phyloP scores from a whole-genome alignment of 2,888 invertebrate species.

The Drosophila phalerata region DNA sequence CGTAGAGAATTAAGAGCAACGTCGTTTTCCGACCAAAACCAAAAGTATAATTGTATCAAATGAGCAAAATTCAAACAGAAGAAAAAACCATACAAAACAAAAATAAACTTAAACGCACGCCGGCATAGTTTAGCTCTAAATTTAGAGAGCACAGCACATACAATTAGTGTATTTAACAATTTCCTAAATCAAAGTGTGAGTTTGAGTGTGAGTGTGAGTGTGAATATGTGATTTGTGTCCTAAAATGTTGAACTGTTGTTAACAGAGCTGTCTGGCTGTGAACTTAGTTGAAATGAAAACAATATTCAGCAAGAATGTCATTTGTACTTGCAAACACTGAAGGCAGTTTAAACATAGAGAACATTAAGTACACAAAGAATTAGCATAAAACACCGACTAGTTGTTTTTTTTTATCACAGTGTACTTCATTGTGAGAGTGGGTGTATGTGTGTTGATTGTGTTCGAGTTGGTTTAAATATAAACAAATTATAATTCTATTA shows the following conservation, averaged over 20 bases:
- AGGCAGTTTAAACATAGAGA: slow-evolving; percentile 77
- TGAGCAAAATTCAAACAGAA: slow-evolving; percentile 60
- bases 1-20: slow-evolving; percentile 26
- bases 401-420: slow-evolving; percentile 54
- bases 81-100: slow-evolving; percentile 26
- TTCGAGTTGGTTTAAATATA: slow-evolving; percentile 15
- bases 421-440: slow-evolving; percentile 48
- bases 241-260: slow-evolving; percentile 34
- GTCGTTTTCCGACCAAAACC: slow-evolving; percentile 60
- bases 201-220: slow-evolving; percentile 33
- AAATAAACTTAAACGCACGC: slow-evolving; percentile 60
- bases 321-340: slow-evolving; percentile 77
- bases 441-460: slow-evolving; percentile 13
- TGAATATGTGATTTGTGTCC: slow-evolving; percentile 25
- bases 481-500: slow-evolving; percentile 40
- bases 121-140: slow-evolving; percentile 60
- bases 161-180: slow-evolving; percentile 59
- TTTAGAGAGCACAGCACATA: slow-evolving; percentile 66
- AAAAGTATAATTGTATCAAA: slow-evolving; percentile 47
- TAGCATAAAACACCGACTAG: slow-evolving; percentile 78
- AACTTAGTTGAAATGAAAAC: slow-evolving; percentile 60
- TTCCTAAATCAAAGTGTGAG: slow-evolving; percentile 27
- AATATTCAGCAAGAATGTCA: slow-evolving; percentile 61
- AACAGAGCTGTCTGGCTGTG: slow-evolving; percentile 47
- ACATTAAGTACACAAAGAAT: slow-evolving; percentile 79